Base-by-base conservation (phyloP, 2,888 invertebrate species). In the Lagria hirta region DNA sequence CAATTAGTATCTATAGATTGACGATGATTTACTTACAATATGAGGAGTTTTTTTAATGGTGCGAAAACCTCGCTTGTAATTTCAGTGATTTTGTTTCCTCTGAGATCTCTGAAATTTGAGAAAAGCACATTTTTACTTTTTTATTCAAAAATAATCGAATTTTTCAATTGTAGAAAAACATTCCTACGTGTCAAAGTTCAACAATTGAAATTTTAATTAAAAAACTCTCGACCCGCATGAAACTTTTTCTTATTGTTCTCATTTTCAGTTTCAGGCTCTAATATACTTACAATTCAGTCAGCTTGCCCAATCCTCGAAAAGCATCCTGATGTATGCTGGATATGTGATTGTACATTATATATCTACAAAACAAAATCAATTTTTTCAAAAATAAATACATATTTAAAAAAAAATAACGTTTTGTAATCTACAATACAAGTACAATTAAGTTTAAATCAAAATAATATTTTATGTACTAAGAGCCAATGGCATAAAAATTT, bases 261-360 rank as follows among this genome's bases (percentile, higher is more conserved):
- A n/a, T n/a, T n/a, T n/a, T n/a, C n/a, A n/a, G 22, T 22, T 21
- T 35, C n/a, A 16, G 4, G 4, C 13, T 33, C 7, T 20, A 12
- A 12, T 15, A 15, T 36, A 43, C 44, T 44, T 21, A 44, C 44
- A 44, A 20, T 10, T 44, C 33, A 3, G 23, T 16, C 17, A 60
- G 37, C 13, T 42, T 23, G 6, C 10, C 23, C 26, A 61, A 44
- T 7, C 45, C 10, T 17, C 29, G 30, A 34, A 61, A 60, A 15
- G 58, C 58, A 4, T 33, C 32, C 0, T 27, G 17, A 4, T 49
- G 29, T 4, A 60, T 50, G 7, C 30, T 18, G 5, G 48, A 43
- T 21, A 60, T 47, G 11, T 49, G 45, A 46, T 60, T 56, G 51
- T 56, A 48, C 10, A 48, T 42, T 33, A 60, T 15, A 12, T 51